These are phyloP conservation scores for Mobula hypostoma DNA, from an alignment of 2,113 vertebrate species.

Conservation along the genomic window DNA sequence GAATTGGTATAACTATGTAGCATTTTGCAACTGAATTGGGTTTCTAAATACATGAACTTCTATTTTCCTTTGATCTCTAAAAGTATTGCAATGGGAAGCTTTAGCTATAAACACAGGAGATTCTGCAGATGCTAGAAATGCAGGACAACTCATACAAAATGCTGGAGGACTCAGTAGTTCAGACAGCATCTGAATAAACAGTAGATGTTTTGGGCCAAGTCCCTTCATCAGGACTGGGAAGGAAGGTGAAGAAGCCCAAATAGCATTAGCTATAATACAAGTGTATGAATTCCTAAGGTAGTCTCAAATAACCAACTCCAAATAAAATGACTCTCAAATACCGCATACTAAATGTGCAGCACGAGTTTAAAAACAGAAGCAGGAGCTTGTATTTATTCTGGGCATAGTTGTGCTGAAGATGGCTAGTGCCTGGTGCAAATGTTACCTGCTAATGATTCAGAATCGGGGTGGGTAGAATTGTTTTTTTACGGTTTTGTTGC, in stretches of 20 bases:
- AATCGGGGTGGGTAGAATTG: no score
- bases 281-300: not conserved
- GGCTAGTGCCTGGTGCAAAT: not conserved
- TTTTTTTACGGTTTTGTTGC: no score
- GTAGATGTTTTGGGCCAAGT: no score
- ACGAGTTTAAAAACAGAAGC: not conserved
- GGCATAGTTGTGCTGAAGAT: not conserved
- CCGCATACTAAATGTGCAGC: not conserved
- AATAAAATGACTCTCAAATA: not conserved
- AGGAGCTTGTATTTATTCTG: no score
- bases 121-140: no score
- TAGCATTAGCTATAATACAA: not conserved
- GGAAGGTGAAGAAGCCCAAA: no score
- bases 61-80: not conserved
- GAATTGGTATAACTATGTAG: not conserved
- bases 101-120: not conserved
- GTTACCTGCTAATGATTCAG: no score
- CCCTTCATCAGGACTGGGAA: no score
- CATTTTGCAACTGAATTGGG: not conserved
- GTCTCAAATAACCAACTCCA: not conserved
- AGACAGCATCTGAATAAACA: no score
- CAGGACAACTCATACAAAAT: no score
- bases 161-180: no score
- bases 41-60: not conserved
- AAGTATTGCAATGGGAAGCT: not conserved